Percentiles rank a stretch among this genome's conserved stretches.
Conservation (phyloP, 2,113 vertebrate genomes). For the Struthidea cinerea region DNA sequence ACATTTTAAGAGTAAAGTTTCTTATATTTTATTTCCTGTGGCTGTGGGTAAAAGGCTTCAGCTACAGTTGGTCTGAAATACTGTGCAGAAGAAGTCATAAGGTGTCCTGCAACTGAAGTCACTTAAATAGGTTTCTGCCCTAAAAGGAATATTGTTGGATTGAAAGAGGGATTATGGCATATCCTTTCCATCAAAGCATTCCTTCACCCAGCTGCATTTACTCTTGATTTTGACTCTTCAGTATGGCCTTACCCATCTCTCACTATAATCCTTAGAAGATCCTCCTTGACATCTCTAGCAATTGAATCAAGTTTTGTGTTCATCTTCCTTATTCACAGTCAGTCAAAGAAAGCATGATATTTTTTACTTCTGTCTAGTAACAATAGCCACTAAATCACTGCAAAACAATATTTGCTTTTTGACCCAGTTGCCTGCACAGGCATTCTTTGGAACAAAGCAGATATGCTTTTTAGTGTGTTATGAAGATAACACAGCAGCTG, state of each 20-base stretch:
- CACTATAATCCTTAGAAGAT: neutral
- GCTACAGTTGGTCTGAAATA: neutral
- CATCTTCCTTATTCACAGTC: neutral
- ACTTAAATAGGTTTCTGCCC: neutral
- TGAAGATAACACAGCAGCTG: slow-evolving; percentile 17
- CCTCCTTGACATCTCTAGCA: neutral
- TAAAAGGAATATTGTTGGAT: neutral
- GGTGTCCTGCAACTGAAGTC: neutral
- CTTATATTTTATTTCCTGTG: neutral
- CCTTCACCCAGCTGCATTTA: neutral
- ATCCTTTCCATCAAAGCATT: neutral
- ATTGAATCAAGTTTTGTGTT: neutral
- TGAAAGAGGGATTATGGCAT: neutral
- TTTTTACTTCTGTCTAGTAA: neutral
- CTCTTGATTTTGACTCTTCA: slow-evolving; percentile 1
- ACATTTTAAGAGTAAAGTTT: neutral
- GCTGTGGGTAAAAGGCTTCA: neutral
- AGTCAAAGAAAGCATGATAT: neutral
- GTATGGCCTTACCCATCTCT: neutral
- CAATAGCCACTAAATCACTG: neutral
- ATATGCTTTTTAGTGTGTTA: neutral
- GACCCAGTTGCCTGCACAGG: neutral
- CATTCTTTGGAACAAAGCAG: neutral
- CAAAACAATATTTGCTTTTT: neutral
- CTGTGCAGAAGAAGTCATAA: neutral